A percentile compares a stretch with the other conserved stretches of the same genome.
These are phyloP conservation scores for Eupleurogrammus muticus DNA, from an alignment of 2,797 vertebrate species.

Conservation along the genomic window DNA sequence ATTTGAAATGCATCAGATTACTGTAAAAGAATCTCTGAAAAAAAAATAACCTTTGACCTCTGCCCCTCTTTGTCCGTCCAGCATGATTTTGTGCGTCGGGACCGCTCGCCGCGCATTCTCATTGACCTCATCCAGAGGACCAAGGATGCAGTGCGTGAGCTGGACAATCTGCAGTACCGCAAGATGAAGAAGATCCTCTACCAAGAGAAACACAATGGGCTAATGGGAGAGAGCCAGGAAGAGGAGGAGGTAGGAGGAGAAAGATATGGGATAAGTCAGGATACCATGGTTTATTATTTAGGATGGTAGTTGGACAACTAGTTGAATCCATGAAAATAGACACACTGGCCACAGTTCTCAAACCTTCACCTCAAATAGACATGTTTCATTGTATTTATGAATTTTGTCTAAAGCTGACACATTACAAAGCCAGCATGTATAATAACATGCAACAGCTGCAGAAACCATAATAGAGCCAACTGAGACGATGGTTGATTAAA, in stretches of 20 bases:
- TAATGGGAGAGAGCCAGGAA: conserved; percentile 94
- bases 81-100: conserved; percentile 96
- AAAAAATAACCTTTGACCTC: conserved; percentile 2
- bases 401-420: conserved; percentile 7
- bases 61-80: conserved; percentile 55
- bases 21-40: not conserved
- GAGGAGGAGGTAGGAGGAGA: conserved; percentile 89
- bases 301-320: conserved; percentile 1
- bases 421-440: not conserved
- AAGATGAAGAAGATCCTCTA: conserved; percentile 98
- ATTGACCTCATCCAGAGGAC: conserved; percentile 97
- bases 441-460: conserved; percentile 2
- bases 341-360: conserved; percentile 2
- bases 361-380: conserved; percentile 13
- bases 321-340: conserved; percentile 1
- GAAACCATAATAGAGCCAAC: not conserved
- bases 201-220: conserved; percentile 95
- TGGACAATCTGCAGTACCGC: conserved; percentile 94
- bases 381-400: not conserved
- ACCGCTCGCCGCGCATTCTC: conserved; percentile 87
- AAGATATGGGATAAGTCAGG: not conserved
- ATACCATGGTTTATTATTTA: not conserved
- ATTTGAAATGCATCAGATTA: not conserved
- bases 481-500: not conserved
- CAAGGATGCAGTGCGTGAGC: conserved; percentile 93